Base-by-base conservation (phyloP, 2,888 invertebrate genomes). In the Azorinus chamasolen region DNA sequence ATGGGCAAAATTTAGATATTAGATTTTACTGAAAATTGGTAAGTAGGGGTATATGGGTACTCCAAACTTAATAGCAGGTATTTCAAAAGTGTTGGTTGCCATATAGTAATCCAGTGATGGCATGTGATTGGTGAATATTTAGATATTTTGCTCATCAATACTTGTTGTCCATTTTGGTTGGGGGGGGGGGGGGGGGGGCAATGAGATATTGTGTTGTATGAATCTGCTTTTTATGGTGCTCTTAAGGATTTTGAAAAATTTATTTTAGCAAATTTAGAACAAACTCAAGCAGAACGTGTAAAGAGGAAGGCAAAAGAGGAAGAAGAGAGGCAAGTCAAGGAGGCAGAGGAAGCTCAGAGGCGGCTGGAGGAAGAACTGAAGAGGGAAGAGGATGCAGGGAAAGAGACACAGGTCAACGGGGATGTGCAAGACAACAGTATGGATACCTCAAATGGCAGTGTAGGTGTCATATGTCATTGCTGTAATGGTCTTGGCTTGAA, bases 321-420 rank as follows among this genome's bases (percentile, higher is more conserved):
- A 55, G 86, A 79, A 43, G 85, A 87, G 46, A 85, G 94, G 69
- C 95, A 95, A 88, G 95, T 95, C 92, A 94, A 95, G 83, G 94
- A 95, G 53, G 95, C 95, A 84, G 95, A 95, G 83, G 95, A 84
- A 93, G 93, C 66, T 93, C 94, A 62, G 94, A 94, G 83, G 94
- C 94, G 79, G 94, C 94, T 78, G 92, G 93, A 72, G 93, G 87
- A 85, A 50, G 81, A 82, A 64, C 74, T 66, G 53, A 75, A 39
- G 41, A 27, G 27, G 37, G 78, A 83, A 65, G 70, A 79, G 53
- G 66, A 73, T 5, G 73, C 5, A 14, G 32, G 12, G 24, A 50
- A 22, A 24, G 62, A 62, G n/a, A 45, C 32, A 55, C 27, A 54
- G 14, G 48, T 66, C 1, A 68, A 74, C 63, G 73, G 70, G 10